Evolutionary conservation across 2,888 invertebrate species (phyloP).

Genomic region (Conchocele bisecta): DNA sequence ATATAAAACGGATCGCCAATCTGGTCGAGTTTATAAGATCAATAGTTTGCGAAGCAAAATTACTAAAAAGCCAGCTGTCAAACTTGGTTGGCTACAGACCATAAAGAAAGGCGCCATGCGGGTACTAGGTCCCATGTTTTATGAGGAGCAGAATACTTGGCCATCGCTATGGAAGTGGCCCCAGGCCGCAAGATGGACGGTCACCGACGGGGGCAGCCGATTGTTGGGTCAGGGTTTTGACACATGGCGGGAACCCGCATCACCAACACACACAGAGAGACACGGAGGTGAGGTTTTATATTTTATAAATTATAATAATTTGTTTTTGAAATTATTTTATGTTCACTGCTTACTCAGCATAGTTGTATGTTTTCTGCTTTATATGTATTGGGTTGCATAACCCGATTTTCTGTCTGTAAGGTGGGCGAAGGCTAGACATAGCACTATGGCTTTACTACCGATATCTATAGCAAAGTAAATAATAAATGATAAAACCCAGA

Average conservation of each 20-base stretch:
- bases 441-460: no score
- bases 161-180: not conserved
- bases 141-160: slow-evolving; percentile 18
- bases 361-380: not conserved
- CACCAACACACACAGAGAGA: not conserved
- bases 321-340: not conserved
- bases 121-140: slow-evolving; percentile 15
- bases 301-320: not conserved
- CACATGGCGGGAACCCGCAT: slow-evolving; percentile 16
- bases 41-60: no score
- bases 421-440: no score
- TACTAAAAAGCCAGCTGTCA: not conserved
- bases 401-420: no score
- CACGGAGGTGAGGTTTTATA: not conserved
- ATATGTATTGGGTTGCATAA: not conserved
- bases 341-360: not conserved
- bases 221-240: slow-evolving; percentile 9
- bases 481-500: no score
- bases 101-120: slow-evolving; percentile 31
- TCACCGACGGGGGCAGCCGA: not conserved
- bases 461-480: no score
- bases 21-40: no score
- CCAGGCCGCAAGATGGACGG: not conserved
- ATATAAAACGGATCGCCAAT: not conserved
- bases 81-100: not conserved